Evolutionary conservation across 2,113 vertebrate genomes (phyloP), one percentile per base, ranked within the genome.

Genomic region (Saguinus imperator): DNA sequence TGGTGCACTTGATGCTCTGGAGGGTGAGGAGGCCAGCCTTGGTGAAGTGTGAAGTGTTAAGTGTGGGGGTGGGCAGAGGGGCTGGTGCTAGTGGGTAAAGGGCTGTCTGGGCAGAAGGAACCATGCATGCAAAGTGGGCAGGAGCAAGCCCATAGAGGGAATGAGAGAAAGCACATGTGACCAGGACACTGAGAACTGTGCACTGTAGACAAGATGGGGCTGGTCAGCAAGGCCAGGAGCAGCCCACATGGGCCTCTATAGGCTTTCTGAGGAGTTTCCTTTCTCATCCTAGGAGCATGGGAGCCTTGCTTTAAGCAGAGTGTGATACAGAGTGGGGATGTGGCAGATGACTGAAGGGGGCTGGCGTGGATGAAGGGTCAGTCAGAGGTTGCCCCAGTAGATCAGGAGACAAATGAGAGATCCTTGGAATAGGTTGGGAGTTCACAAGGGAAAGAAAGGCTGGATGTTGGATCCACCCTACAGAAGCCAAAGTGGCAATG

Each of bases 351-450:
- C 16, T 18, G 50, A 45, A 18, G 35, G 48, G 13, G 4, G 18
- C 43, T 66, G 27, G 29, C 45, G 27, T 11, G 27, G 83, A 21
- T 27, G 29, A 27, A 4, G n/a, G 32, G 18, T 23, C 52, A 84
- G 76, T 20, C 8, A 73, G 50, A 29, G 57, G 70, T 13, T 72
- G 70, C 20, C 48, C 87, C 82, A 27, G 52, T 45, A 45, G 25
- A 40, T 35, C 61, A 43, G 70, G 21, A 93, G 82, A 75, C 83
- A 96, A 52, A 68, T 18, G 90, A 43, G 35, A 29, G 80, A 50
- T 61, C 25, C 23, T 37, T 61, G 68, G 40, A 94, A 72, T 48
- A 70, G 52, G 32, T 0, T 17, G 45, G 45, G 45, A 2, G 21
- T 1, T 0, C 6, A 6, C 13, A 29, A 50, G 64, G 58, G 23